Percentiles rank a stretch among this genome's conserved stretches.
These are phyloP conservation scores for Ophion ellenae DNA, from an alignment of 2,888 invertebrate species.

Conservation along the genomic window DNA sequence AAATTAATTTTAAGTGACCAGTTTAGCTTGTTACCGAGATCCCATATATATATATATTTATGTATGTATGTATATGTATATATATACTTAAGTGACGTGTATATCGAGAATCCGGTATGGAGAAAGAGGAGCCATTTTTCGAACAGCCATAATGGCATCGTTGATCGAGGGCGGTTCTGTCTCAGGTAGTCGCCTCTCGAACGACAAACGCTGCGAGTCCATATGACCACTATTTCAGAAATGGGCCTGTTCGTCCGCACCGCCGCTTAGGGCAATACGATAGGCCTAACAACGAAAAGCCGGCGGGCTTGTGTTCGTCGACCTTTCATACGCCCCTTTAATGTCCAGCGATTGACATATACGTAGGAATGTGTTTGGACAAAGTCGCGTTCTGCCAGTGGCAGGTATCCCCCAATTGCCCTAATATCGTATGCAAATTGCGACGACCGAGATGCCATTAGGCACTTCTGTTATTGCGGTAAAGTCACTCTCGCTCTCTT, in stretches of 20 bases:
- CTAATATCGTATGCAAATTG: conserved; percentile 80
- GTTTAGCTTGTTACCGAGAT: conserved; percentile 50
- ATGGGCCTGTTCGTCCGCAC: conserved; percentile 42
- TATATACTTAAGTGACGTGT: conserved; percentile 39
- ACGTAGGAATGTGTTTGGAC: conserved; percentile 72
- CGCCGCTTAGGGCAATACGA: conserved; percentile 1
- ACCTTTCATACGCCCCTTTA: conserved; percentile 11
- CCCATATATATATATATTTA: conserved; percentile 8
- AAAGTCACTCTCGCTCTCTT: conserved; percentile 52
- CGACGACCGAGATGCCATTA: conserved; percentile 70
- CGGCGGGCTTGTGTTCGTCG: neutral
- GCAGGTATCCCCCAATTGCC: conserved; percentile 76
- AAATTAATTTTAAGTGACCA: conserved; percentile 61
- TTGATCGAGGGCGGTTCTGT: conserved; percentile 65
- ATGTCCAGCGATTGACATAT: conserved; percentile 7
- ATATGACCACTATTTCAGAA: conserved; percentile 43
- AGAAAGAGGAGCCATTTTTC: conserved; percentile 60
- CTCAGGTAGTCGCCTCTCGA: conserved; percentile 55
- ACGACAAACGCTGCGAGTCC: conserved; percentile 30
- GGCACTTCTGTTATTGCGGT: conserved; percentile 75
- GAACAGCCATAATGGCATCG: conserved; percentile 67
- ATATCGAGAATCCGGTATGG: conserved; percentile 50
- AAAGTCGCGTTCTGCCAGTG: conserved; percentile 72
- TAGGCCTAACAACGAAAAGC: neutral
- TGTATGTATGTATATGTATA: neutral